Base-by-base conservation (phyloP, 2,113 vertebrate species). In the Coracopsis vasa region DNA sequence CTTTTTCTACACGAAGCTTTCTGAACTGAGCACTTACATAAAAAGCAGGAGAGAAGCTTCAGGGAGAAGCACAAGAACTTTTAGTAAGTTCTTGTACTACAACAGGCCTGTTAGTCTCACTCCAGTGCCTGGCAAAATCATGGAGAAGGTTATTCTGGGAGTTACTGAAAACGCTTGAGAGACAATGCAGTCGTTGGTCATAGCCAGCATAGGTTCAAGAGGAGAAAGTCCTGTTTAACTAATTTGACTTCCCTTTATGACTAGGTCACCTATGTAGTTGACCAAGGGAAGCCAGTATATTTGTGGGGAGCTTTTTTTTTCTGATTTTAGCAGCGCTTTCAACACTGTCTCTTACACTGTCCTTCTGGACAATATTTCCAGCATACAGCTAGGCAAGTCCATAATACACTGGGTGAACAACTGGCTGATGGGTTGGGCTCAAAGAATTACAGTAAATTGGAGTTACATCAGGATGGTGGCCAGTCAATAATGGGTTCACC, bases 351-450 rank as follows among this genome's bases (percentile, higher is more conserved):
- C 54, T n/a, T n/a, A n/a, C 54, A 58, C 54, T 58, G 7, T n/a
- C 20, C 20, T 56, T 56, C 54, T 58, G 20, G 33, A 58, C 13
- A 13, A n/a, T 33, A 58, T 58, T 58, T 23, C 54, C 54, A 58
- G 33, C 33, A 23, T 58, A 23, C 20, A n/a, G 9, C 54, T 21
- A 60, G 42, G 51, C 5, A 83, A 60, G 24, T 35, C 9, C 11
- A 19, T 61, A 51, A 42, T 28, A n/a, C 0, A 1, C 15, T 53
- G 13, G 9, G 31, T 62, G 25, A 53, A 42, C 21, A 17, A n/a
- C 1, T 39, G 41, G 41, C 50, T 65, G 21, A 65, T 2, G 2
- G 23, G 17, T n/a, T 10, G 1, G 3, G 14, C 50, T 74, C 28
- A 54, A 39, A 85, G 21, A 11, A 9, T 56, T 56, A 11, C 6